Evolutionary conservation across 2,888 invertebrate genomes (phyloP), one percentile per base, ranked within the genome.

Genomic region (Myopa tessellatipennis): DNA sequence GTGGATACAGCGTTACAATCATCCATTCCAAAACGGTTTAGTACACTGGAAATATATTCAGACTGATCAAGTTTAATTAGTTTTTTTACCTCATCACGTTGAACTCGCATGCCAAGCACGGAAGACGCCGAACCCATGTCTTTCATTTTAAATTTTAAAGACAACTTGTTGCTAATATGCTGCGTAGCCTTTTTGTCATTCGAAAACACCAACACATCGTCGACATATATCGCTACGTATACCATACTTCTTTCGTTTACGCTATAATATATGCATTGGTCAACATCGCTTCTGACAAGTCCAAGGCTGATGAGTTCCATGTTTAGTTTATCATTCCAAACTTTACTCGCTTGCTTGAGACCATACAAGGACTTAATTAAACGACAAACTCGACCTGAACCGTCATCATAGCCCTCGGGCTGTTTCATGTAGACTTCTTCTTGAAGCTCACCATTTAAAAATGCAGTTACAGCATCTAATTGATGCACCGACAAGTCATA

Each of bases 191-290:
- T 73, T 52, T 77, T 12, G 45, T 77, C 70, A 10, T 79, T 79
- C 16, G 72, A 77, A 63, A 78, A 77, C 4, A 78, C 71, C 68
- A 79, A 14, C n/a, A 79, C 79, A n/a, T 78, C 78, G 52, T 79
- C 78, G 76, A 26, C 26, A 26, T 77, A 77, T 60, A 76, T 78
- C 14, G 77, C 71, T 10, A 74, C 34, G 63, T 76, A 74, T 74
- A 79, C 52, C 63, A 77, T 72, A 36, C 75, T 68, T 18, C 5
- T 52, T 60, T 52, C 71, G 70, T 67, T 74, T 58, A 38, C 50
- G 72, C 7, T 68, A 78, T 55, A 78, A 40, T 68, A 79, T 14
- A 80, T 75, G 34, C 77, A 80, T 26, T 76, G 75, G 40, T 74
- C 67, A 1, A 74, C 74, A 74, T 78, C n/a, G 34, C 78, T 77